phyloP scores from a whole-genome alignment of 2,113 vertebrate genomes.

The Piaya cayana region DNA sequence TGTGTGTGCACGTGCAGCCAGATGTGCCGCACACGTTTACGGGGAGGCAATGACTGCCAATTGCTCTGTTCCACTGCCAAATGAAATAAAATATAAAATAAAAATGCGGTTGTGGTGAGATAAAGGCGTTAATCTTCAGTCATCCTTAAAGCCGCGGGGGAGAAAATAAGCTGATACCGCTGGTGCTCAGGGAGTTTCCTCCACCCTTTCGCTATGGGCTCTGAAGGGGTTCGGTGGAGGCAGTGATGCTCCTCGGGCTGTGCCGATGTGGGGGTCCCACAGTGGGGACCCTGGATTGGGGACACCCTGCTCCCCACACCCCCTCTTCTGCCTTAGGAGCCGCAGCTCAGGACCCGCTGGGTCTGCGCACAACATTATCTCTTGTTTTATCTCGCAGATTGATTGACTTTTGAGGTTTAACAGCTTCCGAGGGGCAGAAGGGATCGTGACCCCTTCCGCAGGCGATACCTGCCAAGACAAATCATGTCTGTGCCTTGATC shows the following conservation, averaged over 20 bases:
- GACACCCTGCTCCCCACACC: not conserved
- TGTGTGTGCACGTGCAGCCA: not conserved
- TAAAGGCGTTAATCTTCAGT: not conserved
- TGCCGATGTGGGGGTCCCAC: not conserved
- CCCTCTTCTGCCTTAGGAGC: not conserved
- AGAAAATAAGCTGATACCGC: rapidly evolving
- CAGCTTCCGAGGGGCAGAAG: not conserved
- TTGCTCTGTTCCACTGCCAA: not conserved
- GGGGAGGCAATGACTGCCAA: not conserved
- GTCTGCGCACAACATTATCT: not conserved
- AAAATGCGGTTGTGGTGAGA: not conserved
- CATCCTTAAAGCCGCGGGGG: not conserved
- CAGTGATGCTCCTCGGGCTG: rapidly evolving
- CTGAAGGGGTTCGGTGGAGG: not conserved
- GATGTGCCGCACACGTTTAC: not conserved
- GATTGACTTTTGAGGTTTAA: not conserved
- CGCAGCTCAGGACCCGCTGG: not conserved
- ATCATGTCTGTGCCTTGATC: rapidly evolving
- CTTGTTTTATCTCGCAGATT: not conserved
- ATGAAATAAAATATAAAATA: too few relatives aligned
- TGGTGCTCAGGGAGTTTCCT: not conserved
- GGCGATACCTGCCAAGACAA: not conserved
- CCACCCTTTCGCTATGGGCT: rapidly evolving
- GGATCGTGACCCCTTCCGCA: not conserved
- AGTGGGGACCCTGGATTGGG: too few relatives aligned